phyloP scores from a whole-genome alignment of 2,888 invertebrate genomes.

The Trachelus stipa region DNA sequence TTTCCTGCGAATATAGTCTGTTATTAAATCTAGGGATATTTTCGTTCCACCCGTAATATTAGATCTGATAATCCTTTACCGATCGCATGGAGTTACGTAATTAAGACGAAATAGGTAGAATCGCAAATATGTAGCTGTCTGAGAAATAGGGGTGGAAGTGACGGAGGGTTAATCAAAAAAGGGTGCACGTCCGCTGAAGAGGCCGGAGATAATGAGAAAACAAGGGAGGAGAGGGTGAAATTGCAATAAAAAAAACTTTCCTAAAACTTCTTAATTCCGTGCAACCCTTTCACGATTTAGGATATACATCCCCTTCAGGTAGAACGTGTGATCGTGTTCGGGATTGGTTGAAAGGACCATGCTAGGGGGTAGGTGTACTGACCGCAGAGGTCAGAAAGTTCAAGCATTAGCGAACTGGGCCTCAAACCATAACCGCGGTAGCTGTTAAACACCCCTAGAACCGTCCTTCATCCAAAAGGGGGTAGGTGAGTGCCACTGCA shows the following conservation, averaged over 20 bases:
- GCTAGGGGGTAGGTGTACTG: background rate
- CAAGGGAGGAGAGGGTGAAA: background rate
- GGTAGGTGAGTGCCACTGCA: background rate
- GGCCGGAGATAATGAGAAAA: background rate
- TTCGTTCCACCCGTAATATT: background rate
- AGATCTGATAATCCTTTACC: background rate
- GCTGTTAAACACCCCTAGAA: background rate
- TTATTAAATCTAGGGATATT: background rate
- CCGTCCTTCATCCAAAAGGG: background rate
- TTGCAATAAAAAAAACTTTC: background rate
- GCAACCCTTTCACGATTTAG: background rate
- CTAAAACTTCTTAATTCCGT: background rate
- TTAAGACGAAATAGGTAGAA: background rate
- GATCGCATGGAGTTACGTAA: background rate
- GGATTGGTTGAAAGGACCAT: background rate
- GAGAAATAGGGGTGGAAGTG: background rate
- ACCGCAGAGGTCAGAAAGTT: slow-evolving; percentile 9
- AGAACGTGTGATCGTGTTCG: background rate
- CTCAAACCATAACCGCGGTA: background rate
- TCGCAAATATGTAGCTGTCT: background rate
- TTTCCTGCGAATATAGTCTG: background rate
- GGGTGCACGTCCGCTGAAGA: background rate
- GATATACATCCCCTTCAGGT: background rate
- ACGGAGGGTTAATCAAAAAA: slow-evolving; percentile 1
- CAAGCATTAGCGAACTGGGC: background rate